A percentile compares a stretch with the other conserved stretches of the same genome.
These are phyloP conservation scores for Pangasius krempfi DNA, from an alignment of 2,797 vertebrate species.

Conservation along the genomic window DNA sequence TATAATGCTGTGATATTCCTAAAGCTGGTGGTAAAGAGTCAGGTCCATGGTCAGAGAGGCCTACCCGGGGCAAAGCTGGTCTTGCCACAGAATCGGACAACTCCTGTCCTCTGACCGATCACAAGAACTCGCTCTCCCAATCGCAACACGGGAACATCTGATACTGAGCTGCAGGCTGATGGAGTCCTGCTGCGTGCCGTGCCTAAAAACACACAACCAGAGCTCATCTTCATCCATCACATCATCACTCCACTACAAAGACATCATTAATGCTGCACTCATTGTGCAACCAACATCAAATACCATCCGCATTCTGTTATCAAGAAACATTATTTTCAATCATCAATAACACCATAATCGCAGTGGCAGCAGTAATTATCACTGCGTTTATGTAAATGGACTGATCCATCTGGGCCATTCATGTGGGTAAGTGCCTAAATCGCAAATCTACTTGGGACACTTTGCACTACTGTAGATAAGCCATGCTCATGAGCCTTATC, in stretches of 20 bases:
- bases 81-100: constrained; percentile 87
- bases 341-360: constrained; percentile 21
- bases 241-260: background rate
- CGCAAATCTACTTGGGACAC: constrained; percentile 27
- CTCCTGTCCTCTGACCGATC: constrained; percentile 90
- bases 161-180: constrained; percentile 71
- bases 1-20: background rate
- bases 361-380: constrained; percentile 23
- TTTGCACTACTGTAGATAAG: constrained; percentile 30
- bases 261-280: constrained; percentile 5
- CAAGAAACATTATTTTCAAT: constrained; percentile 29
- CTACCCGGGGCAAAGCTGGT: constrained; percentile 95
- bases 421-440: constrained; percentile 28
- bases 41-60: background rate
- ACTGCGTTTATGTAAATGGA: constrained; percentile 13
- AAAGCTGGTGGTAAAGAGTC: too few species aligned
- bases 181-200: constrained; percentile 74
- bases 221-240: constrained; percentile 12
- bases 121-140: constrained; percentile 89
- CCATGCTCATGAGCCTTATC: constrained; percentile 26
- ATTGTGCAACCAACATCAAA: background rate
- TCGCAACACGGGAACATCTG: constrained; percentile 66
- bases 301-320: background rate
- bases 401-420: constrained; percentile 24
- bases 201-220: constrained; percentile 51